phyloP scores from a whole-genome alignment of 2,113 vertebrate genomes.

The Hippocampus zosterae region DNA sequence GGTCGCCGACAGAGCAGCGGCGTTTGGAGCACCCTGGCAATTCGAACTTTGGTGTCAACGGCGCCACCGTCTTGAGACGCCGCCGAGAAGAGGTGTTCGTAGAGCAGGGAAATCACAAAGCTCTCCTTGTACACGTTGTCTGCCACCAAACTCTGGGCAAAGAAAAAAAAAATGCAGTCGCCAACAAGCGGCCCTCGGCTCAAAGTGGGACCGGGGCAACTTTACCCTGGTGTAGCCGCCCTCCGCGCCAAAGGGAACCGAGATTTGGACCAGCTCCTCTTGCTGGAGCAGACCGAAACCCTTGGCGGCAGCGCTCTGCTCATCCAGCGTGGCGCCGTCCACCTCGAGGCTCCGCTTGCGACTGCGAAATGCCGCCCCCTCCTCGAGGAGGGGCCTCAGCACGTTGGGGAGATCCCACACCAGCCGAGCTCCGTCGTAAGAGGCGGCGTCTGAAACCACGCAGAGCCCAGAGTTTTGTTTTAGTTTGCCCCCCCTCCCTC shows the following conservation, averaged over 20 bases:
- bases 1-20: slow-evolving; percentile 31
- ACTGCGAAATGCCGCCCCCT: slow-evolving; percentile 30
- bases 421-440: slow-evolving; percentile 32
- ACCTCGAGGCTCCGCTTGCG: slow-evolving; percentile 32
- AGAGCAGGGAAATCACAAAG: slow-evolving; percentile 40
- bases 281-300: slow-evolving; percentile 27
- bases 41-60: slow-evolving; percentile 37
- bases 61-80: slow-evolving; percentile 32
- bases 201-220: neutral
- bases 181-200: neutral
- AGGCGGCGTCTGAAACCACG: slow-evolving; percentile 27
- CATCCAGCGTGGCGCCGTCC: slow-evolving; percentile 37
- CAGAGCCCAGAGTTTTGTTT: no score
- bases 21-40: slow-evolving; percentile 31
- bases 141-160: slow-evolving; percentile 51
- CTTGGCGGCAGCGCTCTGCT: neutral
- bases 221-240: slow-evolving; percentile 53
- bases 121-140: slow-evolving; percentile 51
- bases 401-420: slow-evolving; percentile 42
- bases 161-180: neutral
- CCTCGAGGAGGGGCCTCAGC: slow-evolving; percentile 25
- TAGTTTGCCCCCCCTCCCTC: neutral
- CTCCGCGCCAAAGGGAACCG: slow-evolving; percentile 47
- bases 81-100: slow-evolving; percentile 51
- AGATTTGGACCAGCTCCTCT: slow-evolving; percentile 32